phyloP scores from a whole-genome alignment of 2,888 invertebrate genomes.

The Drosophila robusta region DNA sequence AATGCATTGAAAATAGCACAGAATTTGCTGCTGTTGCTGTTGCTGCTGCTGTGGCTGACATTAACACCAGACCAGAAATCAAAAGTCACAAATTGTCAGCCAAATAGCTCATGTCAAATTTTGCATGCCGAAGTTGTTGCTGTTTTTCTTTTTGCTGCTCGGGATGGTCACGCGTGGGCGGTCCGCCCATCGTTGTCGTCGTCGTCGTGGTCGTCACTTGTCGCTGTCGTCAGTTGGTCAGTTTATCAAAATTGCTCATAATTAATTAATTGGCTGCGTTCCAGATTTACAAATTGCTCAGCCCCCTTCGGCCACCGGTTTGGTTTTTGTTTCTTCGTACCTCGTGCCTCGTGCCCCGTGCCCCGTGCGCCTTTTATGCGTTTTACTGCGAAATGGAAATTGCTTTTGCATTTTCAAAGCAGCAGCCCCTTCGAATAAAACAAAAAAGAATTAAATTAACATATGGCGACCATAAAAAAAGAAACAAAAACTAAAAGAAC shows the following conservation, averaged over 20 bases:
- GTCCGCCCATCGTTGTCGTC: constrained; percentile 18
- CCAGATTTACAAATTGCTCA: constrained; percentile 82
- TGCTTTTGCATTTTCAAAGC: constrained; percentile 60
- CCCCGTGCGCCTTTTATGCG: constrained; percentile 41
- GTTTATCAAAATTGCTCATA: constrained; percentile 82
- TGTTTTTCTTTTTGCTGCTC: constrained; percentile 1
- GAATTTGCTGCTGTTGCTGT: constrained; percentile 17
- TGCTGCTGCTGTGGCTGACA: constrained; percentile 36
- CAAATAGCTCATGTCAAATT: constrained; percentile 67
- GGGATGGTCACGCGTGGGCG: constrained; percentile 65
- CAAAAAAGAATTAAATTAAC: constrained; percentile 56
- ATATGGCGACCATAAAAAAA: constrained; percentile 50
- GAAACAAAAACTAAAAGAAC: constrained; percentile 1
- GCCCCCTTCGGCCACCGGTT: constrained; percentile 16
- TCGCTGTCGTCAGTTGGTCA: constrained; percentile 55
- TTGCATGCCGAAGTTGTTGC: constrained; percentile 51
- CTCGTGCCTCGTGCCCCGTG: constrained; percentile 16
- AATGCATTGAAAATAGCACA: constrained; percentile 76
- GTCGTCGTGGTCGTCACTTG: constrained; percentile 26
- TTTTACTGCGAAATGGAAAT: constrained; percentile 74
- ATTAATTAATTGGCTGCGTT: constrained; percentile 84
- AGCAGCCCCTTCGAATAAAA: constrained; percentile 19
- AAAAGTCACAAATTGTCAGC: constrained; percentile 55
- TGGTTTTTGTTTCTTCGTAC: constrained; percentile 38
- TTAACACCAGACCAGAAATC: constrained; percentile 55